Conservation (phyloP, 2,797 vertebrate species). For the Picus viridis region DNA sequence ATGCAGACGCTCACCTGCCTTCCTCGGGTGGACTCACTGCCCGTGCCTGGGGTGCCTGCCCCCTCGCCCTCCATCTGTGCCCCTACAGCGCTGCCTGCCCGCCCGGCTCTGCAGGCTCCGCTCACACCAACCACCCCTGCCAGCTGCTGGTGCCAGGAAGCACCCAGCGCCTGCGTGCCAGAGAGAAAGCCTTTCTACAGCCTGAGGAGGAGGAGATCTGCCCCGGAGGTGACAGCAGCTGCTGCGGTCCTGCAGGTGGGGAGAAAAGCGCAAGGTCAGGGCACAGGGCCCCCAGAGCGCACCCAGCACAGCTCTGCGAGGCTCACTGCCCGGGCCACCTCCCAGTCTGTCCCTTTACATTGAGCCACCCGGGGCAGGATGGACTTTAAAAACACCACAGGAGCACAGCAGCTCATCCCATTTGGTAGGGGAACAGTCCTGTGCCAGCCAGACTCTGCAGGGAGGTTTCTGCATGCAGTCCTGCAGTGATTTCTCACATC, state of each 20-base stretch:
- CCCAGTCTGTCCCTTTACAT: background rate
- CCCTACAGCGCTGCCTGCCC: background rate
- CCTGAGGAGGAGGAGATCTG: background rate
- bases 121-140: background rate
- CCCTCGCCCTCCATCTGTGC: background rate
- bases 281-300: fast-evolving
- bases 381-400: background rate
- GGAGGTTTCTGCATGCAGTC: fast-evolving
- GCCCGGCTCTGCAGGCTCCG: fast-evolving
- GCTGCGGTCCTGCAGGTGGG: fast-evolving
- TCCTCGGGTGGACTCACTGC: fast-evolving
- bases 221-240: background rate
- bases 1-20: background rate
- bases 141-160: fast-evolving
- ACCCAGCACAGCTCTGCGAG: fast-evolving
- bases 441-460: fast-evolving
- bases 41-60: fast-evolving
- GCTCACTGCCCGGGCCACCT: fast-evolving
- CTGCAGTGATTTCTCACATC: background rate
- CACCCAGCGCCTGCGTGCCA: fast-evolving
- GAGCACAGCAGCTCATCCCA: background rate
- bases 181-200: background rate
- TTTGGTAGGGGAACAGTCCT: background rate
- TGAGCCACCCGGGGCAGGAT: background rate
- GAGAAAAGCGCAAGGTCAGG: fast-evolving